Conservation (phyloP, 2,888 invertebrate species). For the Apantesis nais region DNA sequence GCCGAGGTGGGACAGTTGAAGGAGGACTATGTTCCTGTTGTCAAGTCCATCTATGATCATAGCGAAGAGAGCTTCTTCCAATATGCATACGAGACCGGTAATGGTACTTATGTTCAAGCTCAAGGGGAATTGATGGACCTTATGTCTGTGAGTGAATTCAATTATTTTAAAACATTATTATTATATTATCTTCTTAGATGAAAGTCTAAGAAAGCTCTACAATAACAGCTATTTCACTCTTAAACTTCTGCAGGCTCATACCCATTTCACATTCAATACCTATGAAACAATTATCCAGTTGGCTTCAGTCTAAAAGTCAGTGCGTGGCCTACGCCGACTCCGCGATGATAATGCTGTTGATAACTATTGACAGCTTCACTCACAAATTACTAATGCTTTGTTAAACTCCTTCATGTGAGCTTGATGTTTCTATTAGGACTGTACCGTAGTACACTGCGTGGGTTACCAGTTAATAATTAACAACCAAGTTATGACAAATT, state of each 20-base stretch:
- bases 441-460: no score
- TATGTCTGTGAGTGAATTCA: constrained; percentile 60
- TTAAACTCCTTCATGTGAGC: background rate
- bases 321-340: no score
- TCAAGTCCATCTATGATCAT: constrained; percentile 71
- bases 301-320: no score
- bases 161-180: background rate
- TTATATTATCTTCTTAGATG: no score
- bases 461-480: no score
- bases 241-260: no score
- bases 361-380: background rate
- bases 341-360: background rate
- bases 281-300: no score
- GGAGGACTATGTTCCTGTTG: constrained; percentile 61
- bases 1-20: background rate
- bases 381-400: background rate
- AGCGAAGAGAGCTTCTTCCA: constrained; percentile 81
- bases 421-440: background rate
- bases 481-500: no score
- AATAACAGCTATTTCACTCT: no score
- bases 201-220: no score
- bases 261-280: no score
- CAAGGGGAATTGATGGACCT: constrained; percentile 64
- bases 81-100: constrained; percentile 84
- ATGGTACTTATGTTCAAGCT: constrained; percentile 84